phyloP scores from a whole-genome alignment of 2,113 vertebrate genomes.

The Thermophis baileyi region DNA sequence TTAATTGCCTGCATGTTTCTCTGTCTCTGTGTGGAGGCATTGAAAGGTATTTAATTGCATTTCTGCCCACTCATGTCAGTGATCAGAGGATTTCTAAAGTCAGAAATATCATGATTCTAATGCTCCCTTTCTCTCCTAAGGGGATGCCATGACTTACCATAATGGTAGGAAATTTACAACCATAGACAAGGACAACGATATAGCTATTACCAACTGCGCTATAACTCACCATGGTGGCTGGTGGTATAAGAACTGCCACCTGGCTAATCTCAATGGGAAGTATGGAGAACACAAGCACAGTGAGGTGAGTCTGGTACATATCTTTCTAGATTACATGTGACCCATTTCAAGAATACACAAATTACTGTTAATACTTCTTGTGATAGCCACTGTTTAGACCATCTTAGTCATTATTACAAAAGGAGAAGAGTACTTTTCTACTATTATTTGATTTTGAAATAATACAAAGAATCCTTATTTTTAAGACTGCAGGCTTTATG shows the following conservation, averaged over 20 bases:
- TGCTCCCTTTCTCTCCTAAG: constrained; percentile 56
- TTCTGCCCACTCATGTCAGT: background rate
- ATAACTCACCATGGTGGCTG: constrained; percentile 79
- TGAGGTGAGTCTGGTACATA: constrained; percentile 68
- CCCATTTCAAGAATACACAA: background rate
- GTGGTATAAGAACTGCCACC: constrained; percentile 91
- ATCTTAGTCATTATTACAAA: background rate
- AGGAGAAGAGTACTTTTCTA: background rate
- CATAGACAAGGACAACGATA: constrained; percentile 83
- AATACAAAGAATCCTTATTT: background rate
- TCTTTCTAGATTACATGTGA: background rate
- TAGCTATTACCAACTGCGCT: constrained; percentile 85
- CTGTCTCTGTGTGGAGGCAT: background rate
- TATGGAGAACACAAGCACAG: constrained; percentile 82
- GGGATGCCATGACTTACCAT: constrained; percentile 86
- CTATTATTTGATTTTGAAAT: background rate
- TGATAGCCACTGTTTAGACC: background rate
- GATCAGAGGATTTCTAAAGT: background rate
- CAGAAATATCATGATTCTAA: background rate
- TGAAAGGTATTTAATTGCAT: background rate
- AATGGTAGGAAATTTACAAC: constrained; percentile 83
- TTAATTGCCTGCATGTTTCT: background rate
- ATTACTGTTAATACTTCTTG: background rate
- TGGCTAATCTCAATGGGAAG: constrained; percentile 83
- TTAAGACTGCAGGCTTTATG: background rate